phyloP scores from a whole-genome alignment of 2,113 vertebrate genomes.

The Taurulus bubalis region DNA sequence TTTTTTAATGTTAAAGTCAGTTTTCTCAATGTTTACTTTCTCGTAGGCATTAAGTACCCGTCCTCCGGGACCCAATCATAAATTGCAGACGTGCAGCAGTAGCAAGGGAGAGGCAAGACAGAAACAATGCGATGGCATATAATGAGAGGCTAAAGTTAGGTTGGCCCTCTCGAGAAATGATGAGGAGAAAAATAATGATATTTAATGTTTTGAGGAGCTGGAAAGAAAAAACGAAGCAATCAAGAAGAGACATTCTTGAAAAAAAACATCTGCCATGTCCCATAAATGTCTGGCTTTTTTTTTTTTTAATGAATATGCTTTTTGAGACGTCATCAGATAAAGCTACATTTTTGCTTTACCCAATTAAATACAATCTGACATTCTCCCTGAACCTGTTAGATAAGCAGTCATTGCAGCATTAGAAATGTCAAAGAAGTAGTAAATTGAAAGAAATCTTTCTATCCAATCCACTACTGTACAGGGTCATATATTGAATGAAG shows the following conservation, averaged over 20 bases:
- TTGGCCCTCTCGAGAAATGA: slow-evolving; percentile 50
- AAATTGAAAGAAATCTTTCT: slow-evolving; percentile 43
- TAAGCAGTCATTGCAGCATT: slow-evolving; percentile 10
- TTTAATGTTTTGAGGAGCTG: slow-evolving; percentile 30
- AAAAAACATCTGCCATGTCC: slow-evolving; percentile 2
- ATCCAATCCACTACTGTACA: slow-evolving; percentile 17
- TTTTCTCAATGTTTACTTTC: slow-evolving; percentile 56
- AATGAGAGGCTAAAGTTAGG: slow-evolving; percentile 64
- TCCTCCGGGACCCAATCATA: slow-evolving; percentile 60
- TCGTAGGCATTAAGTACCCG: slow-evolving; percentile 52
- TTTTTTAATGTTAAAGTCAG: slow-evolving; percentile 9
- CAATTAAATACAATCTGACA: slow-evolving; percentile 25
- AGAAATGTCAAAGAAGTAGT: slow-evolving; percentile 25
- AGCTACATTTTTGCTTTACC: not conserved
- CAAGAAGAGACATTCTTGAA: not conserved
- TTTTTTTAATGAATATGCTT: not conserved
- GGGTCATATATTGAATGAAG: slow-evolving; percentile 16
- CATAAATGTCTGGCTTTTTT: not conserved
- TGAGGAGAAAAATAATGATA: slow-evolving; percentile 15
- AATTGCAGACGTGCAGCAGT: slow-evolving; percentile 34
- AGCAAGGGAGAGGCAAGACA: slow-evolving; percentile 20
- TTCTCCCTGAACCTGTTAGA: slow-evolving; percentile 13
- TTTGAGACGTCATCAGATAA: not conserved
- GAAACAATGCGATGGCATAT: slow-evolving; percentile 48
- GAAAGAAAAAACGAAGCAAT: slow-evolving; percentile 26